phyloP scores from a whole-genome alignment of 2,113 vertebrate genomes.

The Indicator maculatus region DNA sequence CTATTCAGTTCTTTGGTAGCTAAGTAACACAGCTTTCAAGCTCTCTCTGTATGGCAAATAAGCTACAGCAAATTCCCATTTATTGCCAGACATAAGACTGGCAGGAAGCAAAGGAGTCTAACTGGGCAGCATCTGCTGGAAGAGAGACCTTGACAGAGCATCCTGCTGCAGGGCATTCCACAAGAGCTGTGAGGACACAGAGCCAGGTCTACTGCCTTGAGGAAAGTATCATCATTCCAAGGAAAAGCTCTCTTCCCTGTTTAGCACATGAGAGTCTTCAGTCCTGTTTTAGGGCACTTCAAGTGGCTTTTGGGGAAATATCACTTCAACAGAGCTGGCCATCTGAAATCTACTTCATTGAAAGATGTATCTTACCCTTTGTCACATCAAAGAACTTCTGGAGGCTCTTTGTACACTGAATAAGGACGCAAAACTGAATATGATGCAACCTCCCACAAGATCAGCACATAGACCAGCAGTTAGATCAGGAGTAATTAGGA shows the following conservation, averaged over 20 bases:
- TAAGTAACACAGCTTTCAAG: not conserved
- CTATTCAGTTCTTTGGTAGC: not conserved
- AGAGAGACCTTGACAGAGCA: not conserved
- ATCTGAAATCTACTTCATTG: not conserved
- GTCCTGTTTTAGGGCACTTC: not conserved
- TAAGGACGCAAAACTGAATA: not conserved
- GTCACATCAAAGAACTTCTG: not conserved
- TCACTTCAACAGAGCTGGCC: not conserved
- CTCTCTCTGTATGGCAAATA: not conserved
- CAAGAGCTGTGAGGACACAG: not conserved
- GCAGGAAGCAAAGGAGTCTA: constrained; percentile 3
- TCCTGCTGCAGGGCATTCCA: not conserved
- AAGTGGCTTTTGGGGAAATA: not conserved
- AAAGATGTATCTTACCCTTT: not conserved
- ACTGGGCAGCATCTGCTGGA: not conserved
- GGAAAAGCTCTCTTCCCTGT: not conserved
- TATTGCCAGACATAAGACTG: not conserved
- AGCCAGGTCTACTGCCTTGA: not conserved
- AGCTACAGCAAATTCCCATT: not conserved
- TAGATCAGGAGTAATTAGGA: not conserved
- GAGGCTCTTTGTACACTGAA: not conserved
- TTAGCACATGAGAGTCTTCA: not conserved
- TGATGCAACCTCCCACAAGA: not conserved
- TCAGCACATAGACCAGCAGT: not conserved
- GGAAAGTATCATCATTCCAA: not conserved